These are phyloP conservation scores for Harmothoe impar DNA, from an alignment of 2,888 invertebrate species.

Conservation along the genomic window DNA sequence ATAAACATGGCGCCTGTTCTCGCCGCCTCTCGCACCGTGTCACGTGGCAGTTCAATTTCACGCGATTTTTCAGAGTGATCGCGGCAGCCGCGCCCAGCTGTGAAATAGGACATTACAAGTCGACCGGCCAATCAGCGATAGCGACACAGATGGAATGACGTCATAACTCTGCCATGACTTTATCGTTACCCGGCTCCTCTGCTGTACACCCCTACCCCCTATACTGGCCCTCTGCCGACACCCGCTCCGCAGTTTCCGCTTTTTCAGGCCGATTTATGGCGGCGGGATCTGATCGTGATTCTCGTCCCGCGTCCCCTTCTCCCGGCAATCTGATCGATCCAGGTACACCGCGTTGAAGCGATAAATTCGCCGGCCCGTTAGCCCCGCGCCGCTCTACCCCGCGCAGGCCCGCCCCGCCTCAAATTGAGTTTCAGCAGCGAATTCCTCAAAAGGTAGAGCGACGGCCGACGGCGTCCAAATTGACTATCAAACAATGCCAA, in stretches of 20 bases:
- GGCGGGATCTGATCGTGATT: conserved; percentile 30
- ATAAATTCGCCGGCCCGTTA: conserved; percentile 38
- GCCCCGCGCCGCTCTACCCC: conserved; percentile 21
- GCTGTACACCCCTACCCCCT: neutral
- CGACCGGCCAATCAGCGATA: conserved; percentile 50
- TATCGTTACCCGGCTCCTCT: conserved; percentile 41
- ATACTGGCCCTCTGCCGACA: neutral
- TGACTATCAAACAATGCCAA: conserved; percentile 62
- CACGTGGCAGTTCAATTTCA: conserved; percentile 63
- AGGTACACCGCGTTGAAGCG: conserved; percentile 53
- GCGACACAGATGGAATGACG: conserved; percentile 61
- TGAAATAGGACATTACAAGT: conserved; percentile 61
- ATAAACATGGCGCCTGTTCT: conserved; percentile 56
- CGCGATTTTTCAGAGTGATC: conserved; percentile 61
- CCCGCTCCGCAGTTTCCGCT: neutral
- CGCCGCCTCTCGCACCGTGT: conserved; percentile 56
- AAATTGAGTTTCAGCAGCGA: conserved; percentile 16
- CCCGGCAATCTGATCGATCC: conserved; percentile 44
- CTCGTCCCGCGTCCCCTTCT: conserved; percentile 34
- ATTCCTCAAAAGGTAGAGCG: conserved; percentile 35
- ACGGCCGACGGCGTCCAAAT: conserved; percentile 32
- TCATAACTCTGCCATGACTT: conserved; percentile 57
- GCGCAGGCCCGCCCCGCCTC: neutral
- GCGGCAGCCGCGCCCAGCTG: conserved; percentile 53
- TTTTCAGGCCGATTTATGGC: conserved; percentile 53